Conservation (phyloP, 2,888 invertebrate genomes). For the Camptogramma bilineatum region DNA sequence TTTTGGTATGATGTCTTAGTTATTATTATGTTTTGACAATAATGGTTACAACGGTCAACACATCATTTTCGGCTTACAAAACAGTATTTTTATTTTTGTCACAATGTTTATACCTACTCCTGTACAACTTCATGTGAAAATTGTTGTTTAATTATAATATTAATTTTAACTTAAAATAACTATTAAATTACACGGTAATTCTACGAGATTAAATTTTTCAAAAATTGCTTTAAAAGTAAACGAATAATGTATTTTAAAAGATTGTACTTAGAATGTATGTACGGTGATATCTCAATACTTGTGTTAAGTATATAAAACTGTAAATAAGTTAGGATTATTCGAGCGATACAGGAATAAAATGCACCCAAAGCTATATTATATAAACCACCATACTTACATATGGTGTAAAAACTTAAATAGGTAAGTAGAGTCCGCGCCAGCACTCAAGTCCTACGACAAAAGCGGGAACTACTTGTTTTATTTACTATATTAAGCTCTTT, state of each 20-base stretch:
- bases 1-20: too few species aligned
- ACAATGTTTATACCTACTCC: background rate
- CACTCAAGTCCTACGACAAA: too few species aligned
- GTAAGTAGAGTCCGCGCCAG: too few species aligned
- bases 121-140: background rate
- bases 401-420: constrained; percentile 1
- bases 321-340: constrained; percentile 56
- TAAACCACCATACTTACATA: background rate
- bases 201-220: constrained; percentile 73
- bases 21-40: too few species aligned
- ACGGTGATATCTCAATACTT: constrained; percentile 41
- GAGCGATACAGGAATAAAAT: constrained; percentile 51
- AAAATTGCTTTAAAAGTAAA: constrained; percentile 66
- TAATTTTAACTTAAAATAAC: constrained; percentile 18
- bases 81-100: background rate
- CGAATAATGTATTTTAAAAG: constrained; percentile 39
- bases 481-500: too few species aligned
- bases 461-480: too few species aligned
- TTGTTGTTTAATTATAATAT: background rate
- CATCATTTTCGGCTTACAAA: too few species aligned
- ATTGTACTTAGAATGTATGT: constrained; percentile 69
- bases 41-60: too few species aligned
- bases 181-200: constrained; percentile 45
- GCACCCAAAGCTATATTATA: constrained; percentile 20
- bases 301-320: background rate